A percentile compares a stretch with the other conserved stretches of the same genome.
These are phyloP conservation scores for Metopia argyrocephala DNA, from an alignment of 2,888 invertebrate genomes.

Conservation along the genomic window DNA sequence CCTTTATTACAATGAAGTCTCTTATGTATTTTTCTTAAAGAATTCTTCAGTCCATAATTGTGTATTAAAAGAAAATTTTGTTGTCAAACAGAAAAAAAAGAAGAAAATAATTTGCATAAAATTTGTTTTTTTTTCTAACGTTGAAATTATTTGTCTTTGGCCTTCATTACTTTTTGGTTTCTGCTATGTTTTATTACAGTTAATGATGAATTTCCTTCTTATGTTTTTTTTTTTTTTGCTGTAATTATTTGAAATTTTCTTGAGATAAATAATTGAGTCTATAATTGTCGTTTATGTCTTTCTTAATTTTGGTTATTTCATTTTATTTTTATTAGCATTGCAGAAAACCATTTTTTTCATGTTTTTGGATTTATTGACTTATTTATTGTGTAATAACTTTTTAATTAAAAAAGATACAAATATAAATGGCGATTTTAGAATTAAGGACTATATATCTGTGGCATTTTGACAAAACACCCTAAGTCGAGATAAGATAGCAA, in stretches of 20 bases:
- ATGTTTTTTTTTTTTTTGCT: constrained; percentile 17
- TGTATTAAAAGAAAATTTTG: background rate
- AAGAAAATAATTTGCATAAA: constrained; percentile 62
- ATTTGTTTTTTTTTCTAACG: constrained; percentile 27
- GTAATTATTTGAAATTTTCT: background rate
- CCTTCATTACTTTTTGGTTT: constrained; percentile 44
- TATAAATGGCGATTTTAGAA: background rate
- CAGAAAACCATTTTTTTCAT: background rate
- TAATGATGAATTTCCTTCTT: no score
- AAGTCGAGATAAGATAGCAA: no score
- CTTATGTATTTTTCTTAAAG: background rate
- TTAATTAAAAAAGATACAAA: background rate
- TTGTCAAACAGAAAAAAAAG: background rate
- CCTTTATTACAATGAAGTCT: background rate
- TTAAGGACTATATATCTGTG: background rate
- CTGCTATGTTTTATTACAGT: constrained; percentile 39
- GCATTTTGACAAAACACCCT: no score
- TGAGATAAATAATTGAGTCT: constrained; percentile 34
- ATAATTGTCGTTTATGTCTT: constrained; percentile 58
- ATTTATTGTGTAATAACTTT: background rate
- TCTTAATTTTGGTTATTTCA: constrained; percentile 45
- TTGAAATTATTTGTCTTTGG: constrained; percentile 33
- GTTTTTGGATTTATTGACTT: background rate
- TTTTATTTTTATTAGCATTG: constrained; percentile 54
- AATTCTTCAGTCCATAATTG: background rate